Conservation (phyloP, 2,888 invertebrate genomes). For the Deroplatys truncata region DNA sequence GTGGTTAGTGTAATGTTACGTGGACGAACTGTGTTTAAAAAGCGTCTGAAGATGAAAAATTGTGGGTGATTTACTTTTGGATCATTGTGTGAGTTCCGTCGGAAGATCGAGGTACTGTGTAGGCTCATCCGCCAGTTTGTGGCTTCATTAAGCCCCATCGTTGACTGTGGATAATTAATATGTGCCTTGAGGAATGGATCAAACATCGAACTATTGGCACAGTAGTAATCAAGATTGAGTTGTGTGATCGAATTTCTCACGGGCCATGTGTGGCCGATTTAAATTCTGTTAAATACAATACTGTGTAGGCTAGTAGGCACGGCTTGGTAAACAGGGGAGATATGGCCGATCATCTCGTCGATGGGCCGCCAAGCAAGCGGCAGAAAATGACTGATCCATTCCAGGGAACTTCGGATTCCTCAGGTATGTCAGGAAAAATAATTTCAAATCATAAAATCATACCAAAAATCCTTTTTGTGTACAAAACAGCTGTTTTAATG, state of each 20-base stretch:
- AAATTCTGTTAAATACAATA: constrained; percentile 45
- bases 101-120: constrained; percentile 64
- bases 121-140: constrained; percentile 49
- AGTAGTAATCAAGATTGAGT: constrained; percentile 41
- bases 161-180: constrained; percentile 65
- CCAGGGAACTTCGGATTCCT: constrained; percentile 74
- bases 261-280: constrained; percentile 47
- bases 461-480: constrained; percentile 14
- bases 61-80: constrained; percentile 37
- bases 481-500: not conserved
- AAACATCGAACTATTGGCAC: constrained; percentile 65
- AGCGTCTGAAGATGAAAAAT: constrained; percentile 37
- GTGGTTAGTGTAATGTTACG: constrained; percentile 32
- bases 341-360: constrained; percentile 92
- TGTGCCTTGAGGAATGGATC: constrained; percentile 73
- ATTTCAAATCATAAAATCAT: constrained; percentile 8
- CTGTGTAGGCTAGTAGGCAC: constrained; percentile 35
- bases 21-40: constrained; percentile 45
- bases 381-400: constrained; percentile 83
- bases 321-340: constrained; percentile 59
- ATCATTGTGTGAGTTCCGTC: constrained; percentile 69
- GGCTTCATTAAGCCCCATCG: constrained; percentile 78
- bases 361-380: constrained; percentile 95
- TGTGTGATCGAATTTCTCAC: constrained; percentile 40
- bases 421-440: constrained; percentile 58